Percentiles rank a stretch among this genome's conserved stretches.
phyloP scores from a whole-genome alignment of 2,113 vertebrate genomes.

The Cricetomys ansorgei region DNA sequence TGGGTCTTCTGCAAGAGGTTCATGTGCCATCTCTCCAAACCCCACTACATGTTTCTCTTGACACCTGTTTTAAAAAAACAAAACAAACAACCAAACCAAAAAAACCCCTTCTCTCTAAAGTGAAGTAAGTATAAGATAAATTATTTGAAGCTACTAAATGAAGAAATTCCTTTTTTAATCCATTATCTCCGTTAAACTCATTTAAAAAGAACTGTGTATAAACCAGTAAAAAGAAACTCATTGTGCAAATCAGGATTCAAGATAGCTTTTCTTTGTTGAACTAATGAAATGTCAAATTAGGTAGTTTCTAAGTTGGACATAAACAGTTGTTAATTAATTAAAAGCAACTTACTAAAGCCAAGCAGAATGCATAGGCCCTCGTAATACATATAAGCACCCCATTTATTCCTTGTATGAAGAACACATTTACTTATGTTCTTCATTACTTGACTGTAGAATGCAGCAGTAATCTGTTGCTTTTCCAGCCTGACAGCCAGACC shows the following conservation, averaged over 20 bases:
- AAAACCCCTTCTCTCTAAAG: slow-evolving; percentile 20
- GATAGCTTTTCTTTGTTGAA: not conserved
- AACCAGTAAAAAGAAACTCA: slow-evolving; percentile 22
- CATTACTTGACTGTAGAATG: slow-evolving; percentile 56
- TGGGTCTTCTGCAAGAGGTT: not conserved
- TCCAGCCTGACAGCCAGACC: slow-evolving; percentile 55
- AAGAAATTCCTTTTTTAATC: slow-evolving; percentile 42
- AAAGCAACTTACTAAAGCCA: slow-evolving; percentile 45
- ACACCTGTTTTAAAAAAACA: not conserved
- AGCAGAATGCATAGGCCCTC: slow-evolving; percentile 41
- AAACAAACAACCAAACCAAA: no score
- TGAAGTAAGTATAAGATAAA: slow-evolving; percentile 47
- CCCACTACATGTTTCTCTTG: slow-evolving; percentile 14
- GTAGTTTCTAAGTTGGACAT: slow-evolving; percentile 8
- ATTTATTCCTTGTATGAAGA: slow-evolving; percentile 46
- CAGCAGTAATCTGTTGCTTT: slow-evolving; percentile 59
- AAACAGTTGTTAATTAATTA: slow-evolving; percentile 49
- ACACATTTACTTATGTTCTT: slow-evolving; percentile 54
- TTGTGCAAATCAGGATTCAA: slow-evolving; percentile 46
- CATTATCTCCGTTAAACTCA: not conserved
- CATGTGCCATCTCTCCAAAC: no score
- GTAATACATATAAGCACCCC: slow-evolving; percentile 27
- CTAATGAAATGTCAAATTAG: slow-evolving; percentile 61
- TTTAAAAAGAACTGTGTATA: slow-evolving; percentile 23
- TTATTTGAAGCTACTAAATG: slow-evolving; percentile 48